Conservation (phyloP, 2,797 vertebrate species). For the Caiman crocodilus region DNA sequence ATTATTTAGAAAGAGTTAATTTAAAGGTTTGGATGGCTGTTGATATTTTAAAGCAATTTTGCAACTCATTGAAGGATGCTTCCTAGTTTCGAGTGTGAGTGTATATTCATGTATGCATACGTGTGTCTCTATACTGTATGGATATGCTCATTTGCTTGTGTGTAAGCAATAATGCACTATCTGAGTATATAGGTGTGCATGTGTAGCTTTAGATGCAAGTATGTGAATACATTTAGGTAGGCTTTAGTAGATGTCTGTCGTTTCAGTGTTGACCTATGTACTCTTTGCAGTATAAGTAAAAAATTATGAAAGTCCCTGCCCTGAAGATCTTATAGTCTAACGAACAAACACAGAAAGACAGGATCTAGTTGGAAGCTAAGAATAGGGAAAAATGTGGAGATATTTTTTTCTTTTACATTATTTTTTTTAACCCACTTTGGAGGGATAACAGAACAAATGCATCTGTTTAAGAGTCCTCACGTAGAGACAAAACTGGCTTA, state of each 20-base stretch:
- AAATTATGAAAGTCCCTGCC: background rate
- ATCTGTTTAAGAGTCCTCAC: slow-evolving; percentile 34
- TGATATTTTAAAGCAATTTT: background rate
- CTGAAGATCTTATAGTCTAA: slow-evolving; percentile 47
- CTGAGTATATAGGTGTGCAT: background rate
- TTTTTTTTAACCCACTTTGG: slow-evolving; percentile 35
- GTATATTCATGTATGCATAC: background rate
- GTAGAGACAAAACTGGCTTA: slow-evolving; percentile 39
- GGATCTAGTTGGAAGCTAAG: slow-evolving; percentile 20
- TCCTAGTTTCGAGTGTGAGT: background rate
- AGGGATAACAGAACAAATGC: slow-evolving; percentile 38
- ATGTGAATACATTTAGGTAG: background rate
- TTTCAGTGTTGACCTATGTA: slow-evolving; percentile 1
- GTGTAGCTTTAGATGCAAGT: background rate
- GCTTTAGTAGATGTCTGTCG: background rate
- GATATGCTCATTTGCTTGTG: slow-evolving; percentile 17
- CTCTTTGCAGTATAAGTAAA: background rate
- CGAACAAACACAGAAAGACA: slow-evolving; percentile 42
- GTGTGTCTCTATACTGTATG: background rate
- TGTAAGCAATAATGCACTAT: background rate
- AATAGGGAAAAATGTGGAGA: rapidly evolving
- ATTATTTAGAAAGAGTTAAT: slow-evolving; percentile 60
- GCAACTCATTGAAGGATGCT: background rate
- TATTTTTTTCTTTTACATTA: slow-evolving; percentile 17
- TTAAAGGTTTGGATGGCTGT: background rate